phyloP scores from a whole-genome alignment of 2,113 vertebrate species.

The Nothocercus nigrocapillus region DNA sequence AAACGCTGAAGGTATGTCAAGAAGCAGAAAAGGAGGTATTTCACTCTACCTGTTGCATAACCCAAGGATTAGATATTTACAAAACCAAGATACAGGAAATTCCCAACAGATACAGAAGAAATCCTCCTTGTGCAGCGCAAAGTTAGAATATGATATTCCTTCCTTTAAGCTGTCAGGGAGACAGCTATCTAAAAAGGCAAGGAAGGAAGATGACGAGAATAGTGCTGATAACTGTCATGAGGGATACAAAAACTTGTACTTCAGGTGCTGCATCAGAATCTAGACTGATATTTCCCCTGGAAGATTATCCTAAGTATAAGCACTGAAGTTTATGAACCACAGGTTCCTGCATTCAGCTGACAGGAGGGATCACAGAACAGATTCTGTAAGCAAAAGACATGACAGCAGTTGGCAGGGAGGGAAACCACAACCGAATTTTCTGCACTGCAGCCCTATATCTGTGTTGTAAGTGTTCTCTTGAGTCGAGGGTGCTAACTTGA shows the following conservation, averaged over 20 bases:
- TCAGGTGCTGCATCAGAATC: neutral
- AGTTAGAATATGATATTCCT: rapidly evolving
- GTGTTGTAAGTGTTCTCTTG: neutral
- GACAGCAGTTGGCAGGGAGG: neutral
- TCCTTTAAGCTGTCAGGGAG: neutral
- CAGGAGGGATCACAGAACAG: neutral
- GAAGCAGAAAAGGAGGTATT: neutral
- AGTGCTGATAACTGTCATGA: rapidly evolving
- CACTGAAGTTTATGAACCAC: neutral
- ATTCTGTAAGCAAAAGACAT: neutral
- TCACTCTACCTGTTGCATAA: neutral
- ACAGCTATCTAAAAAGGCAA: neutral
- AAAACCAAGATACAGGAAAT: neutral
- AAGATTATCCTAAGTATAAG: neutral
- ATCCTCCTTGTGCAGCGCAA: neutral
- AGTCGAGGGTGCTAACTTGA: neutral
- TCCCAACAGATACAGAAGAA: neutral
- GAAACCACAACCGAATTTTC: neutral
- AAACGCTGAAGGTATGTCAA: neutral
- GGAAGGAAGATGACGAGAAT: neutral
- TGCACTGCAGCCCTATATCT: neutral
- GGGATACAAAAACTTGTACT: neutral
- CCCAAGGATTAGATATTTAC: neutral
- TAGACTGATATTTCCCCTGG: neutral
- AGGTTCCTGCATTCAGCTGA: neutral